Conservation (phyloP, 2,797 vertebrate genomes). For the Eutrigla gurnardus region DNA sequence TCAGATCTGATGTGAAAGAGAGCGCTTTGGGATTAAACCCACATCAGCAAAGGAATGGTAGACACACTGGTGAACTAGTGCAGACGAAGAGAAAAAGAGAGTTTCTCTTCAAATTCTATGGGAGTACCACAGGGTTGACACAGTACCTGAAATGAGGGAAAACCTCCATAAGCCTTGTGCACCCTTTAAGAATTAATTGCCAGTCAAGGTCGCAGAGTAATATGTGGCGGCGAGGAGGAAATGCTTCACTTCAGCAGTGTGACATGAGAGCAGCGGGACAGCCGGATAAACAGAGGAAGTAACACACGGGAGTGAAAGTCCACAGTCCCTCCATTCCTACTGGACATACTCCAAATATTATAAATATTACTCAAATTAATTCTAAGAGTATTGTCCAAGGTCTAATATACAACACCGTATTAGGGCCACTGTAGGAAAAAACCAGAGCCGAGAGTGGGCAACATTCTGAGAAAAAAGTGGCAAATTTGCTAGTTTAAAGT, state of each 20-base stretch:
- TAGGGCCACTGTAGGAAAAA: no score
- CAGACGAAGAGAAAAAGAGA: background rate
- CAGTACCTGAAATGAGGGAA: conserved; percentile 5
- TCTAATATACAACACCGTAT: no score
- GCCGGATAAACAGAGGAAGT: conserved; percentile 46
- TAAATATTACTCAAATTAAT: no score
- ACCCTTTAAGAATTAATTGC: conserved; percentile 45
- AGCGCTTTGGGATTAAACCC: conserved; percentile 52
- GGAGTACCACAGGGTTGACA: conserved; percentile 5
- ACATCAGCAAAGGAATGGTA: conserved; percentile 23
- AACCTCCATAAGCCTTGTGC: conserved; percentile 20
- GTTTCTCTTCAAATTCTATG: conserved; percentile 7
- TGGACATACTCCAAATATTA: no score
- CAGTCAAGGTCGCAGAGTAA: conserved; percentile 40
- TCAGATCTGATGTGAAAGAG: conserved; percentile 62
- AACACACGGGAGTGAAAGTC: background rate
- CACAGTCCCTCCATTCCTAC: no score
- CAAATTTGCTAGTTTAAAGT: no score
- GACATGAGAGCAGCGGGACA: conserved; percentile 35
- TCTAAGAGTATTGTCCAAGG: no score
- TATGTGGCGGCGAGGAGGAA: conserved; percentile 31
- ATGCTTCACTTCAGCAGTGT: conserved; percentile 29
- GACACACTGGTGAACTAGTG: background rate
- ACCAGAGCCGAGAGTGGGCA: no score
- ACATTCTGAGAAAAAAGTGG: no score